Conservation (phyloP, 1,140 invertebrate genomes). For the Calliphora vicina region DNA sequence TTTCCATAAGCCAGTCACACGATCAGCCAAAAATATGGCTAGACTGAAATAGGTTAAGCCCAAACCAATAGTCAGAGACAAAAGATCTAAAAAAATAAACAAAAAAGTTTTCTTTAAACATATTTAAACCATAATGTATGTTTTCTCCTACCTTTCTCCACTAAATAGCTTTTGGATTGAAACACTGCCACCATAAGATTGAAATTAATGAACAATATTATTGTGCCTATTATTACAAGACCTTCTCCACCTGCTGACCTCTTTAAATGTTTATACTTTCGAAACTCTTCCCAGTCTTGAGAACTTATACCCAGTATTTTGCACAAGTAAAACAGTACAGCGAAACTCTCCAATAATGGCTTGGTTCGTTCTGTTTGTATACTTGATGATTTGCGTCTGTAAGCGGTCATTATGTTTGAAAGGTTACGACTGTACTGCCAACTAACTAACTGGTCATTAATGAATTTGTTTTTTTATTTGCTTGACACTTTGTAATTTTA, state of each 20-base stretch:
- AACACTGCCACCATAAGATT: slow-evolving; percentile 16
- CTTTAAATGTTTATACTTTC: slow-evolving; percentile 13
- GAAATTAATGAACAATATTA: slow-evolving; percentile 1
- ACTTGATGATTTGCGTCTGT: not conserved
- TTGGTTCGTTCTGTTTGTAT: not conserved
- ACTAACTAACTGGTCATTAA: not conserved
- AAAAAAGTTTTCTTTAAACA: not conserved
- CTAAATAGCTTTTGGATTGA: not conserved
- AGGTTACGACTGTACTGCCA: not conserved
- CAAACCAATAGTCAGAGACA: not conserved
- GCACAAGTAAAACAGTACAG: slow-evolving; percentile 22
- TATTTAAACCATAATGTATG: not conserved
- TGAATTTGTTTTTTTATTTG: no score
- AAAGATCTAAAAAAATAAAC: not conserved
- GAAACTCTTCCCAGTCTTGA: slow-evolving; percentile 31
- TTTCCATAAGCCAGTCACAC: slow-evolving; percentile 11
- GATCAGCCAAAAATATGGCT: slow-evolving; percentile 8
- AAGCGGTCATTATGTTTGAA: not conserved
- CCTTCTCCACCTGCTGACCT: not conserved
- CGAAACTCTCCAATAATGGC: slow-evolving; percentile 28
- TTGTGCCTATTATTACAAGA: not conserved
- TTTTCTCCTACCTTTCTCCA: not conserved
- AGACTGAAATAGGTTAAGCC: slow-evolving; percentile 22
- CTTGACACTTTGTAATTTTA: no score
- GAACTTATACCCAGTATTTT: slow-evolving; percentile 34